Evolutionary conservation across 2,888 invertebrate genomes (phyloP), one percentile per base, ranked within the genome.

Genomic region (Fragum whitleyi): DNA sequence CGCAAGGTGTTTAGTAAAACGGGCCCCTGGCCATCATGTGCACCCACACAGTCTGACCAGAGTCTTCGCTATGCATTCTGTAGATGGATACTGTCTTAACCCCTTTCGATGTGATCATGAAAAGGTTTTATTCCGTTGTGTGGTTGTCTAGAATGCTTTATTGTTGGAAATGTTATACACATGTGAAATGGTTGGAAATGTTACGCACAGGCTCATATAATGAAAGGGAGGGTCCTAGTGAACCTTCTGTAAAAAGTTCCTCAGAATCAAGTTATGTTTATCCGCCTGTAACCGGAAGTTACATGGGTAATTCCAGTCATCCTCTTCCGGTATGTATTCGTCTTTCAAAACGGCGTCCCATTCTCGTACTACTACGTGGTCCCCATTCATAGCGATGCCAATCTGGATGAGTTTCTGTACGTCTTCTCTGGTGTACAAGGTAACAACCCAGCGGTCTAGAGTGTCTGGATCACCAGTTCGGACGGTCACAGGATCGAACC

Each of bases 401-500:
- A 59, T 71, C 55, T 79, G 73, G 1, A 79, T 55, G 36, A 70
- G 74, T 28, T 67, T 61, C 16, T 65, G 59, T 57, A 77, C 75
- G 21, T 72, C 53, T 5, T 19, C 19, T 11, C n/a, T 55, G 7
- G 77, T 69, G 28, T 29, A 47, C 29, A 85, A 73, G 47, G 79
- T 82, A 42, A 82, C 77, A 14, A 85, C 72, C 85, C 85, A 85
- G 7, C 85, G 72, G 68, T 85, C 85, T 23, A 73, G 39, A 19
- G 68, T 53, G 6, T 39, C 65, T 1, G 65, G 57, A 16, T 79
- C 79, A 0, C 61, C 9, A 14, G 53, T 65, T 2, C 85, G 77
- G 26, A 81, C 67, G 16, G 81, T 69, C 26, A 80, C 61, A 5
- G 85, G 79, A 19, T 85, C 85, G 73, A 69, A 85, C 73, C 77